Evolutionary conservation across 1,140 invertebrate genomes (phyloP), one percentile per base, ranked within the genome.

Genomic region (Elymnias hypermnestra): DNA sequence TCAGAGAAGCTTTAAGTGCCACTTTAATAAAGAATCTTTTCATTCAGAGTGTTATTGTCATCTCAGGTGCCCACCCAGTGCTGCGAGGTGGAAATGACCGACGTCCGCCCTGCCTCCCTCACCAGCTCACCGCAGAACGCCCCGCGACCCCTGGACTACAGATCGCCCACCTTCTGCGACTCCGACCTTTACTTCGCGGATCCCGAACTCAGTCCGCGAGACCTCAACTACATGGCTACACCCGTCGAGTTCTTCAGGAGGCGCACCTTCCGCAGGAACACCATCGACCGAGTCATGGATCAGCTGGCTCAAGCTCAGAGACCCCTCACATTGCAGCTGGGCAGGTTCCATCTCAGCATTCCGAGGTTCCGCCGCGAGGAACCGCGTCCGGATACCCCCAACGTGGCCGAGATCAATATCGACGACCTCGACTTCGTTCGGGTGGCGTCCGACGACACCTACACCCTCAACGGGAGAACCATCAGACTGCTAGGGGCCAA

Each of bases 401-500:
- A 82, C 17, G 71, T 82, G 0, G 63, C 66, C 0, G 76, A 79
- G 33, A 63, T 78, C 0, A 67, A 73, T 12, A 70, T 77, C 3
- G 64, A 74, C 5, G 73, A 77, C 13, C 37, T 81, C 12, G 74
- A 74, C 9, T 73, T 81, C 8, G 74, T 81, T 0, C 35, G 74
- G 0, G 39, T 79, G 0, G 61, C 66, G n/a, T 61, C 69, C 0
- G 59, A 62, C 18, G 79, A 85, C 1, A 85, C 82, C 0, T 85
- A 86, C 28, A 85, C 82, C 0, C 53, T 84, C 0, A 86, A 86
- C 35, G 83, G 83, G 1, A 47, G 82, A 6, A 86, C 82, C 0
- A 84, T 86, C 8, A 22, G 72, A 0, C 42, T 87, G 3, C 62
- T 87, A 28, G 82, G 82, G 6, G 82, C 72, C 0, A 59, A 75